phyloP scores from a whole-genome alignment of 2,113 vertebrate genomes.

The Solea solea region DNA sequence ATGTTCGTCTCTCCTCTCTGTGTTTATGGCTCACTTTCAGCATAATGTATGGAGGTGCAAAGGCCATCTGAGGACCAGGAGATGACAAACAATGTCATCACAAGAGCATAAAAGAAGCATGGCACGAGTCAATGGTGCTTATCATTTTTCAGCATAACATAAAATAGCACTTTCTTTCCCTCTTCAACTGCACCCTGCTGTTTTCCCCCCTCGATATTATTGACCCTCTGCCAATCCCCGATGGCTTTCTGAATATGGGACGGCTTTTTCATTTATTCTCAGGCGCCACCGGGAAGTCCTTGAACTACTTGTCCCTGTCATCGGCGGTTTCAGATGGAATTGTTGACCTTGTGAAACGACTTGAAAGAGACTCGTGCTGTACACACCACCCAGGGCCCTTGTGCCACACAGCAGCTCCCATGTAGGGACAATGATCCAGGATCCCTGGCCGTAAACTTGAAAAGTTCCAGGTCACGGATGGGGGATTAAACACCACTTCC shows the following conservation, averaged over 20 bases:
- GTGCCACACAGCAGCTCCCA: conserved; percentile 31
- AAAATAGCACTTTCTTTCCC: conserved; percentile 31
- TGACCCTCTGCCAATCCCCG: conserved; percentile 56
- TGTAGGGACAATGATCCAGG: conserved; percentile 30
- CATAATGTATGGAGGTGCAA: conserved; percentile 14
- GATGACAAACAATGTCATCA: conserved; percentile 49
- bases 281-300: conserved; percentile 54
- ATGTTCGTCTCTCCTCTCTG: background rate
- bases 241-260: conserved; percentile 61
- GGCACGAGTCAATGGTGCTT: conserved; percentile 8
- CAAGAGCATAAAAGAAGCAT: conserved; percentile 8
- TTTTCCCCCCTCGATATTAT: conserved; percentile 33
- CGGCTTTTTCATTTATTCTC: conserved; percentile 67
- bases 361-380: conserved; percentile 5
- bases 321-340: conserved; percentile 47
- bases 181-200: background rate
- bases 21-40: conserved; percentile 20
- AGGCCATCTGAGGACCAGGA: conserved; percentile 24
- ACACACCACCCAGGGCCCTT: conserved; percentile 10
- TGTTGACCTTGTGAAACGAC: conserved; percentile 57
- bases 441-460: conserved; percentile 10
- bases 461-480: conserved; percentile 1
- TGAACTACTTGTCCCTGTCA: conserved; percentile 67
- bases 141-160: conserved; percentile 42
- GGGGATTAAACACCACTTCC: background rate